phyloP scores from a whole-genome alignment of 2,797 vertebrate species.

The Malacoctenus gilli region DNA sequence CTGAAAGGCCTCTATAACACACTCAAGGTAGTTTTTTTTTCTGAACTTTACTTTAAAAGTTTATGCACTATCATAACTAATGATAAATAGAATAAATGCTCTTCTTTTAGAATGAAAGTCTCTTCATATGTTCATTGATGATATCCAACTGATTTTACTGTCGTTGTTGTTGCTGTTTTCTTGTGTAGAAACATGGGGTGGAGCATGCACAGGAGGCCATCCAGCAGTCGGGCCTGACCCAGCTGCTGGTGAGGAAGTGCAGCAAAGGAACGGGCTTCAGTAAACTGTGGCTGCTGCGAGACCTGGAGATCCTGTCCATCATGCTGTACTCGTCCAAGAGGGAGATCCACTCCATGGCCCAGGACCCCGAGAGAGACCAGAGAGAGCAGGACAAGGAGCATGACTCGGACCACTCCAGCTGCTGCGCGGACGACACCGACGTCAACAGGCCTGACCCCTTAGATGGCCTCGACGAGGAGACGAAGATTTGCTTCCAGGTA shows the following conservation, averaged over 20 bases:
- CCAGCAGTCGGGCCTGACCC: slow-evolving; percentile 88
- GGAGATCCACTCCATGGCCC: slow-evolving; percentile 87
- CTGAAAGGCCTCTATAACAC: slow-evolving; percentile 96
- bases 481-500: slow-evolving; percentile 97
- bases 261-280: slow-evolving; percentile 98
- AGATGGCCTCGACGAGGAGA: slow-evolving; percentile 95
- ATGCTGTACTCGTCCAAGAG: slow-evolving; percentile 98
- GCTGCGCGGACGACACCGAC: slow-evolving; percentile 82
- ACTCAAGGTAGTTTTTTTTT: slow-evolving; percentile 95
- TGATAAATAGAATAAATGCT: too few relatives aligned
- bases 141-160: too few relatives aligned
- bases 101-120: too few relatives aligned
- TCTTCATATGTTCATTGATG: too few relatives aligned
- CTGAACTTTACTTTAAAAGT: too few relatives aligned
- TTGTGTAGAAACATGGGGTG: slow-evolving; percentile 87
- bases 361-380: slow-evolving; percentile 85
- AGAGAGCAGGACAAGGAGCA: slow-evolving; percentile 85
- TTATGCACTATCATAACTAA: too few relatives aligned
- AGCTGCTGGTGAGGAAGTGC: slow-evolving; percentile 95
- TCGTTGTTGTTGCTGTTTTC: slow-evolving; percentile 8
- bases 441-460: slow-evolving; percentile 89
- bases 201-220: slow-evolving; percentile 88
- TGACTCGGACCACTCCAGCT: slow-evolving; percentile 83
- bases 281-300: slow-evolving; percentile 96
- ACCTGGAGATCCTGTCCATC: slow-evolving; percentile 96